A percentile compares a stretch with the other conserved stretches of the same genome.
Conservation (phyloP, 2,888 invertebrate genomes). For the Harpalus rufipes region DNA sequence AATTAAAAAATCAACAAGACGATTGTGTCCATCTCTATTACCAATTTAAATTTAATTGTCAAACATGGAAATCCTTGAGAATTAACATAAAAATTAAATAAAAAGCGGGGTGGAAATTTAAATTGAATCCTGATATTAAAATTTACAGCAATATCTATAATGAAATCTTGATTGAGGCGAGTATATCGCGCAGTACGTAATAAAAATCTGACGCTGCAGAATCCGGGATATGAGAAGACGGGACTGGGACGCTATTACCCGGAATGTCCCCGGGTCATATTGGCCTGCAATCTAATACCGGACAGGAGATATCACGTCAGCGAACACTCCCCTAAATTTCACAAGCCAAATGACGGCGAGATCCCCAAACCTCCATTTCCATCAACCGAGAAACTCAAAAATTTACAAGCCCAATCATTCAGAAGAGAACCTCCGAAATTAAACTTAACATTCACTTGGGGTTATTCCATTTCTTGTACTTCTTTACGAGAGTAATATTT, state of each 20-base stretch:
- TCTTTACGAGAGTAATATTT: too few species aligned
- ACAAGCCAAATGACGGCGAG: conserved; percentile 9
- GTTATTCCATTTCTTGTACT: too few species aligned
- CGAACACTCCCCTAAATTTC: conserved; percentile 57
- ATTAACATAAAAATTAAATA: conserved; percentile 65
- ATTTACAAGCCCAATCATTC: too few species aligned
- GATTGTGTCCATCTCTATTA: conserved; percentile 47
- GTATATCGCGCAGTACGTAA: conserved; percentile 73
- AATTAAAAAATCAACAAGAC: conserved; percentile 52
- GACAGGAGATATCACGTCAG: conserved; percentile 67
- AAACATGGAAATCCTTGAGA: conserved; percentile 43
- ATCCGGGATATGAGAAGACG: conserved; percentile 66
- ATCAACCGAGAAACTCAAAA: background rate
- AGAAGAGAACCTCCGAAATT: too few species aligned
- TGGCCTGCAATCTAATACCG: conserved; percentile 71
- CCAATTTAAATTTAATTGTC: conserved; percentile 65
- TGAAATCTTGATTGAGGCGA: conserved; percentile 77
- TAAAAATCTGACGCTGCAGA: conserved; percentile 76
- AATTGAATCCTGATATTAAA: conserved; percentile 77
- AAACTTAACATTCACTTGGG: too few species aligned
- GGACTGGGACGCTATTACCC: conserved; percentile 56
- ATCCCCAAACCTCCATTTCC: background rate
- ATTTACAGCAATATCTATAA: conserved; percentile 76
- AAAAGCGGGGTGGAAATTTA: conserved; percentile 69
- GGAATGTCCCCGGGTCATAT: conserved; percentile 69